phyloP scores from a whole-genome alignment of 2,797 vertebrate genomes.

The Phalanger gymnotis region DNA sequence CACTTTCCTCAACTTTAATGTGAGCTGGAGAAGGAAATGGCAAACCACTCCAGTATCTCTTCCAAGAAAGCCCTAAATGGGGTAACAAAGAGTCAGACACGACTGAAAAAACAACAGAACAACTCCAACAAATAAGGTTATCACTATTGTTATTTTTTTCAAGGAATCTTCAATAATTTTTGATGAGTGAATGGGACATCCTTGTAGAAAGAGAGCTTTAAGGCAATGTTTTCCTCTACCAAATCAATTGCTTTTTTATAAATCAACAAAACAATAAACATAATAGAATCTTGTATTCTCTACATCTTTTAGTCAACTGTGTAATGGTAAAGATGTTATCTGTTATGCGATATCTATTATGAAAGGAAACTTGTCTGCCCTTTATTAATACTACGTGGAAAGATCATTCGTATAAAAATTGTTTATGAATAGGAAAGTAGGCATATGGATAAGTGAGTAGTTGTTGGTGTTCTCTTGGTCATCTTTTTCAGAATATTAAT shows the following conservation, averaged over 20 bases:
- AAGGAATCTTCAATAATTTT: neutral
- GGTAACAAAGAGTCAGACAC: no score
- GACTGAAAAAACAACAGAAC: neutral
- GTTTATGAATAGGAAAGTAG: neutral
- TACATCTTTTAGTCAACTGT: neutral
- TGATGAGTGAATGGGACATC: neutral
- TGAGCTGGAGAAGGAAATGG: neutral
- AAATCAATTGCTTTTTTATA: neutral
- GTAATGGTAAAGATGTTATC: neutral
- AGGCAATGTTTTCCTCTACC: neutral
- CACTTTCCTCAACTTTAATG: neutral
- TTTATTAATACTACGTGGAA: neutral
- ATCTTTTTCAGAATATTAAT: neutral
- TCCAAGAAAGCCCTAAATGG: neutral
- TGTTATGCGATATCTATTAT: neutral
- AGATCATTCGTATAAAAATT: neutral
- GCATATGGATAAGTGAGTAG: neutral
- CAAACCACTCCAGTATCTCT: neutral
- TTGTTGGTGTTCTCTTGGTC: neutral
- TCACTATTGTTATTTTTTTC: neutral
- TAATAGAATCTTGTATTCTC: neutral
- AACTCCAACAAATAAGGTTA: neutral
- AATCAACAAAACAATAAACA: neutral
- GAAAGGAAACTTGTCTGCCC: neutral
- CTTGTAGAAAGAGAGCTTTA: neutral